phyloP scores from a whole-genome alignment of 2,888 invertebrate species.

The Drosophila hamatofila region DNA sequence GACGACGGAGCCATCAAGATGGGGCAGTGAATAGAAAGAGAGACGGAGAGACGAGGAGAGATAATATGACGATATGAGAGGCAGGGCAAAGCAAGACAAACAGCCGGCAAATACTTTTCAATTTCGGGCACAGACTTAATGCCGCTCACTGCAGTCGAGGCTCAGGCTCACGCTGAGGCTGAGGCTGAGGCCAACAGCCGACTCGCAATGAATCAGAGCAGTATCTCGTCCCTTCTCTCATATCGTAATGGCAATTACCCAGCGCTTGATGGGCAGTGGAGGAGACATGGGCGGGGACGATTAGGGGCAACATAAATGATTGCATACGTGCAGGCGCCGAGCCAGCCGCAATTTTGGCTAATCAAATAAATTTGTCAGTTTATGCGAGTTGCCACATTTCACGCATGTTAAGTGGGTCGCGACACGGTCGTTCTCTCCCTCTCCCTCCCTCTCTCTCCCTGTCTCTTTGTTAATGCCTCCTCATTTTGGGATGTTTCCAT shows the following conservation, averaged over 20 bases:
- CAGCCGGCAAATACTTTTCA: constrained; percentile 29
- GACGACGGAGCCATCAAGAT: background rate
- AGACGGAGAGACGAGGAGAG: background rate
- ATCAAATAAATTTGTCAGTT: constrained; percentile 70
- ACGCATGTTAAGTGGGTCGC: constrained; percentile 59
- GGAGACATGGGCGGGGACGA: constrained; percentile 3
- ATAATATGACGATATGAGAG: background rate
- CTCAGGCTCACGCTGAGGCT: background rate
- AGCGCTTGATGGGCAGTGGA: constrained; percentile 1
- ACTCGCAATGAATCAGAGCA: constrained; percentile 29
- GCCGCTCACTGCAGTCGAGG: constrained; percentile 25
- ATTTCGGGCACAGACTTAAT: constrained; percentile 30
- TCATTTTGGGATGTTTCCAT: background rate
- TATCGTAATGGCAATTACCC: constrained; percentile 44
- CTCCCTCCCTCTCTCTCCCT: background rate
- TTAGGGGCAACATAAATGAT: constrained; percentile 45
- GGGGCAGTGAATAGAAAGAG: background rate
- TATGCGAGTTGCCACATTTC: constrained; percentile 61
- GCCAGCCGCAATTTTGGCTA: constrained; percentile 38
- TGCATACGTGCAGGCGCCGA: constrained; percentile 58
- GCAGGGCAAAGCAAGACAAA: constrained; percentile 20
- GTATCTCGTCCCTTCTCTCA: background rate
- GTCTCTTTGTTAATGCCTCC: background rate
- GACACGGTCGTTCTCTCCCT: background rate
- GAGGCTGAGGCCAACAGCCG: constrained; percentile 1